Conservation (phyloP, 1,140 invertebrate species). For the Akabosia matsudoensis region DNA sequence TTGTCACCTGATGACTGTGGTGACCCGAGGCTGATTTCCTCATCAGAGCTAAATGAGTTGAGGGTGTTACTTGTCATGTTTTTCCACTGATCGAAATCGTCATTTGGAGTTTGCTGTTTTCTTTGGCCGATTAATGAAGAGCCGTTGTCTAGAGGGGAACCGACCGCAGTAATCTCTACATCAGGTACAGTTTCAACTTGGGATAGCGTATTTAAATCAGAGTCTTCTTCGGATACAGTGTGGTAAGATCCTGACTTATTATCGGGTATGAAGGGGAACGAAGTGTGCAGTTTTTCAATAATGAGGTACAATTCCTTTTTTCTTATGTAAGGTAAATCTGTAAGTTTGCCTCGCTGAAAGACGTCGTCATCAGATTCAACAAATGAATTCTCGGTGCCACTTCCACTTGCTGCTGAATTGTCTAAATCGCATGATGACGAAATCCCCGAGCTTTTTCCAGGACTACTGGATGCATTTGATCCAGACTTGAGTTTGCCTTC, state of each 20-base stretch:
- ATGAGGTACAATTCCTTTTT: slow-evolving; percentile 1
- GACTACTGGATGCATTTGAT: not conserved
- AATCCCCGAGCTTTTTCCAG: slow-evolving; percentile 6
- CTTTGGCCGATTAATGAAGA: too few relatives aligned
- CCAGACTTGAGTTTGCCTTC: not conserved
- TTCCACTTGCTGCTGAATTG: not conserved
- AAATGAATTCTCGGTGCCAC: not conserved
- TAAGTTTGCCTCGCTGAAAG: not conserved
- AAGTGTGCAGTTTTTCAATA: slow-evolving; percentile 34
- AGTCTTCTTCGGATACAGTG: slow-evolving; percentile 39
- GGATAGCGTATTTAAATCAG: slow-evolving; percentile 24
- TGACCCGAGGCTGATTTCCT: slow-evolving; percentile 23
- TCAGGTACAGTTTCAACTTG: not conserved
- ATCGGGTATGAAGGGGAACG: slow-evolving; percentile 6
- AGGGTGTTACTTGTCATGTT: too few relatives aligned
- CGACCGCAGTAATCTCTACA: too few relatives aligned
- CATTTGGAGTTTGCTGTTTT: too few relatives aligned
- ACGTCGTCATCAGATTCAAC: not conserved
- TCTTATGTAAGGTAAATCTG: not conserved
- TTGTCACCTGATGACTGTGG: not conserved
- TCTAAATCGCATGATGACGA: not conserved
- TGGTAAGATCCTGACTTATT: slow-evolving; percentile 42
- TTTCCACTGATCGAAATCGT: too few relatives aligned
- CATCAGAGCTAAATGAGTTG: slow-evolving; percentile 38
- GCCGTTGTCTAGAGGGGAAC: too few relatives aligned